Percentiles rank a stretch among this genome's conserved stretches.
These are phyloP conservation scores for Dermolepida albohirtum DNA, from an alignment of 2,888 invertebrate genomes.

Conservation along the genomic window DNA sequence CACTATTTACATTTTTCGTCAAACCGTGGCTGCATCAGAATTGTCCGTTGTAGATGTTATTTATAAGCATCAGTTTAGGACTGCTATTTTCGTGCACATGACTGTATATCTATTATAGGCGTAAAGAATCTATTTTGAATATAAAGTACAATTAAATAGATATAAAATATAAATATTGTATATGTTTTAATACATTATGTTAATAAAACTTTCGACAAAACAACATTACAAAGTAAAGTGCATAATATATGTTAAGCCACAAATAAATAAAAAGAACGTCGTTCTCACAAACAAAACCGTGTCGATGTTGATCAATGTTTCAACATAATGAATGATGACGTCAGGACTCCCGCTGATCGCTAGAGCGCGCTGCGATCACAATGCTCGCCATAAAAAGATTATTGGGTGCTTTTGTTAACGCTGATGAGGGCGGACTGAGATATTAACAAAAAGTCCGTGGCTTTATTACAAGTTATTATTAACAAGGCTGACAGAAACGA, in stretches of 20 bases:
- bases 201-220: too few species aligned
- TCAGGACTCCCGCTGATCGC: constrained; percentile 55
- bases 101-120: too few species aligned
- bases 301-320: constrained; percentile 52
- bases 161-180: too few species aligned
- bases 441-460: constrained; percentile 57
- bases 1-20: too few species aligned
- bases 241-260: constrained; percentile 11
- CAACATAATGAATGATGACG: constrained; percentile 56
- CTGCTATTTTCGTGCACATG: too few species aligned
- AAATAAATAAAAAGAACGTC: constrained; percentile 33
- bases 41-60: too few species aligned
- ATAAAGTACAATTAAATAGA: too few species aligned
- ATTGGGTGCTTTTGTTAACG: constrained; percentile 59
- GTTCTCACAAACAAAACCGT: constrained; percentile 50
- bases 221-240: neutral
- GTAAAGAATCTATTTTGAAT: too few species aligned
- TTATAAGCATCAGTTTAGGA: too few species aligned
- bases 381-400: constrained; percentile 59
- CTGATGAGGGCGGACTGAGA: constrained; percentile 59
- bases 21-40: too few species aligned
- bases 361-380: constrained; percentile 54
- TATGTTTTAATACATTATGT: too few species aligned
- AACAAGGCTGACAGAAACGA: constrained; percentile 53
- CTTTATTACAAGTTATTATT: constrained; percentile 57